Base-by-base conservation (phyloP, 23 tunicate species). In the Styela plicata region DNA sequence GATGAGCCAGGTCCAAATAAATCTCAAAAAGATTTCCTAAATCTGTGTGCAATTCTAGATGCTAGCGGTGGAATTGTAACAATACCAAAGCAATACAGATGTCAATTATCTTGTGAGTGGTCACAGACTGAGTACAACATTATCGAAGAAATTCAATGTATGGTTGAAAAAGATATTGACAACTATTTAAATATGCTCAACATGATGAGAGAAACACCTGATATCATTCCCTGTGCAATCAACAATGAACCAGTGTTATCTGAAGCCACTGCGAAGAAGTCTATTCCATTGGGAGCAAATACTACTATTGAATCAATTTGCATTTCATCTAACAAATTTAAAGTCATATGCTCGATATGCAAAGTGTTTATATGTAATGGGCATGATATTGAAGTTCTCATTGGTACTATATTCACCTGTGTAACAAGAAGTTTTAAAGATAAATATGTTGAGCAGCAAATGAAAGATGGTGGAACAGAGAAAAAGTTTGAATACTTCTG, bases 1-100 rank as follows among this genome's bases (percentile, higher is more conserved):
- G 82, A 76, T 26, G 75, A 76, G 33, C 73, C 75, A 52, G 88
- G 82, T 22, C 67, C 76, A 31, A 74, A 81, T 10, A 71, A 36
- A 36, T 35, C 66, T 0, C 27, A 35, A 61, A 44, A 65, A 25
- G 33, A 76, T 22, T 37, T 86, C 21, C 34, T 68, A 33, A 25
- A 5, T 36, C 74, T 74, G 13, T 86, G 90, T 66, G 85, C 90
- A 24, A 80, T 71, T 61, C 61, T 86, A 2, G 75, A 80, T 70
- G 90, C 90, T n/a, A 63, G 37, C 63, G 85, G 79, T 73, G 85
- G 74, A 27, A 82, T 68, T 17, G 34, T 68, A 25, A 23, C 85
- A 20, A 22, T 36, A 2, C 78, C 30, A 37, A 0, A 33, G 24
- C 24, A 64, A 7, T 20, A 79, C 44, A 26, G 0, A 63, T 71